These are phyloP conservation scores for Spodoptera frugiperda DNA, from an alignment of 1,140 invertebrate genomes.

Conservation along the genomic window DNA sequence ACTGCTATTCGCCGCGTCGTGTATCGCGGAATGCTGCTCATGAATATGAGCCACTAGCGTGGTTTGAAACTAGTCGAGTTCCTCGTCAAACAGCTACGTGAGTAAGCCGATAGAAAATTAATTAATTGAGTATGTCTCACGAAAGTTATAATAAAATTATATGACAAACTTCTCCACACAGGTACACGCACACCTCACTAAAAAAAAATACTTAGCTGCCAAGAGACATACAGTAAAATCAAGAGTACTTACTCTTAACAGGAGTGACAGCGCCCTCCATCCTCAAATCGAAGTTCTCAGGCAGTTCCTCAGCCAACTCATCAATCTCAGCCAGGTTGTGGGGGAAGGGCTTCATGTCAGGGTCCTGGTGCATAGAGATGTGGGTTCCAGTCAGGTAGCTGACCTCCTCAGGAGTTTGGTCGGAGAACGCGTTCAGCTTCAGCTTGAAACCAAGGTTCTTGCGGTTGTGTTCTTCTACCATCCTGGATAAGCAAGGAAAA, in stretches of 20 bases:
- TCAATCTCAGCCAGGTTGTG: constrained; percentile 79
- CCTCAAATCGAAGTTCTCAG: constrained; percentile 93
- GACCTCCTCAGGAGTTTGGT: constrained; percentile 63
- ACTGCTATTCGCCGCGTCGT: too few relatives aligned
- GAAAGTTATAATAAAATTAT: too few relatives aligned
- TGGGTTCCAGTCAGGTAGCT: constrained; percentile 53
- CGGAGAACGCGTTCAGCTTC: constrained; percentile 69
- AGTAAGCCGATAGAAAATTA: too few relatives aligned
- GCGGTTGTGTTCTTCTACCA: constrained; percentile 61
- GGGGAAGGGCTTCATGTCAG: constrained; percentile 90
- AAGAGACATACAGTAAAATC: too few relatives aligned
- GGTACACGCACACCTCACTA: too few relatives aligned
- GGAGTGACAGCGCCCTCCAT: constrained; percentile 95
- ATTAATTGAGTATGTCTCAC: too few relatives aligned
- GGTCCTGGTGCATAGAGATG: constrained; percentile 12
- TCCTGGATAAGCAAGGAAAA: constrained; percentile 48
- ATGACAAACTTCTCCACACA: too few relatives aligned
- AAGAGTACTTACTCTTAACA: constrained; percentile 92
- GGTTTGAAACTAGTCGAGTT: too few relatives aligned
- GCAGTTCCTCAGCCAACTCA: constrained; percentile 81
- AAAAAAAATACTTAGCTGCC: too few relatives aligned
- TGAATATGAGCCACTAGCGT: too few relatives aligned
- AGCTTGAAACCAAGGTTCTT: constrained; percentile 68
- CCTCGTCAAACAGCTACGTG: too few relatives aligned
- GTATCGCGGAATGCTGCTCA: too few relatives aligned